Conservation (phyloP, 2,113 vertebrate species). For the Perccottus glenii region DNA sequence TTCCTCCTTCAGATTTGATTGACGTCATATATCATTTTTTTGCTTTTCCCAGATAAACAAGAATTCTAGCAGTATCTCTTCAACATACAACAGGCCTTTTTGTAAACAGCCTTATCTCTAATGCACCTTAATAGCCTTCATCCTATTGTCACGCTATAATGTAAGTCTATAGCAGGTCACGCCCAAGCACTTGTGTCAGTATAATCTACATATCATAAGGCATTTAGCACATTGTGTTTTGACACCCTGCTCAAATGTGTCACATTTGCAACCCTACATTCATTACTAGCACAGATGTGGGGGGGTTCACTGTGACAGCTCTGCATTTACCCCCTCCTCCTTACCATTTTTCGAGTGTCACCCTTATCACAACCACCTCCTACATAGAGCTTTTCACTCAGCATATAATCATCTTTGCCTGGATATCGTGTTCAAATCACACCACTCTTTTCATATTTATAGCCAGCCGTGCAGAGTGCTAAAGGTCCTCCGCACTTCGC, state of each 20-base stretch:
- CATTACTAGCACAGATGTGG: conserved; percentile 9
- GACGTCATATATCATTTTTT: not conserved
- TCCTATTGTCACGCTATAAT: not conserved
- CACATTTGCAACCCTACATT: conserved; percentile 10
- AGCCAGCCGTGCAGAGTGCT: conserved; percentile 12
- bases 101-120: not conserved
- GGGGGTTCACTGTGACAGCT: not conserved
- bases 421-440: conserved; percentile 18
- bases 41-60: not conserved
- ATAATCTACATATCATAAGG: not conserved
- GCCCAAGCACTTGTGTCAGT: not conserved
- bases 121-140: not conserved
- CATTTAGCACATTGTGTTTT: conserved; percentile 9
- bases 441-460: conserved; percentile 47
- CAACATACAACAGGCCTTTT: not conserved
- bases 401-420: conserved; percentile 34
- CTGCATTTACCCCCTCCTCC: not conserved
- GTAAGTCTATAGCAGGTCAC: not conserved
- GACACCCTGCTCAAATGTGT: conserved; percentile 3
- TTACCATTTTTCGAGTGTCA: conserved; percentile 3
- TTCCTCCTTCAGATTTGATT: not conserved
- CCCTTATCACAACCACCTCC: conserved; percentile 22
- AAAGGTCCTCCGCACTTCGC: conserved; percentile 29
- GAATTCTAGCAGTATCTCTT: not conserved
- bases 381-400: conserved; percentile 4